Base-by-base conservation (phyloP, 1,140 invertebrate genomes). In the Dendrolimus punctatus region DNA sequence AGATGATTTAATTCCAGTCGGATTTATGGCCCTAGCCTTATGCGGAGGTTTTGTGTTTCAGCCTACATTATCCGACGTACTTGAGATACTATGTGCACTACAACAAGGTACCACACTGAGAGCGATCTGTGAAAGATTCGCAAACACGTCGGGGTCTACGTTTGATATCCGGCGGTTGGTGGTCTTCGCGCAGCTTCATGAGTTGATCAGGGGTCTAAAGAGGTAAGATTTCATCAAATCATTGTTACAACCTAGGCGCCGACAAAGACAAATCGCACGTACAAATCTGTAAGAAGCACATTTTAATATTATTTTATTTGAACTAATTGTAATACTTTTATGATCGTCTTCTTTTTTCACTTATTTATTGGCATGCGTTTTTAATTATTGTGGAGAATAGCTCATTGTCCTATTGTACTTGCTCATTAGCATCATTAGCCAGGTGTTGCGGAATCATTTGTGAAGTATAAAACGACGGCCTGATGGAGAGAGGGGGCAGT, bases 121-220 rank as follows among this genome's bases (percentile, higher is more conserved):
- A 64, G 93, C 96, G 57, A 88, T 99, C 1, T 98, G 96, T 76
- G 88, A 94, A 53, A 89, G 96, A 46, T 87, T 84, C 51, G 66
- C 76, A 39, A 71, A 71, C 5, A 66, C 83, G 8, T 55, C 83
- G 5, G 66, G 76, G 36, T 79, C 80, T 87, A 80, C 89, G 55
- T 93, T 96, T 55, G 93, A 96, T 68, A 93, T 96, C 63, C 87
- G 95, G n/a, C 93, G 93, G 66, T 89, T 99, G n/a, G 91, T 98
- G 1, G 94, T 96, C 70, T 98, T 97, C 88, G 96, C 96, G 2
- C 80, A 97, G 40, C 90, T 98, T 51, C 93, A 98, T 76, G 94
- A 93, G 0, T 87, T 98, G 8, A 93, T 98, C 55, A 90, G 95
- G 44, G 90, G 95, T 64, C 90, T 98, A 5, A 92, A 96, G 58